A percentile compares a stretch with the other conserved stretches of the same genome.
Conservation (phyloP, 2,797 vertebrate genomes). For the Phoebastria nigripes region DNA sequence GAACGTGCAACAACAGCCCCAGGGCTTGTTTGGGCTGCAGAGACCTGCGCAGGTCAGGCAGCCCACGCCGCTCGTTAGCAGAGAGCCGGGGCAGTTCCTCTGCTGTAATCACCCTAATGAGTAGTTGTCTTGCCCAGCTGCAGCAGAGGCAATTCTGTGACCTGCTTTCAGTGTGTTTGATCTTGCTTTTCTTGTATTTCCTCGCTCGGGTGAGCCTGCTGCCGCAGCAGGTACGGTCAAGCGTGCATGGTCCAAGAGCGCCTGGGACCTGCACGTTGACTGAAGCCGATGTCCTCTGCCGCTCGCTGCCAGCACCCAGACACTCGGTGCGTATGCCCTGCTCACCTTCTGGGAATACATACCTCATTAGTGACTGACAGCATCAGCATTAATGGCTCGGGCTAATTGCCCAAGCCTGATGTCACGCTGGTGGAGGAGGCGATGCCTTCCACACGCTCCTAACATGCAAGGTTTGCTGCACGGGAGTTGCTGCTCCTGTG, state of each 20-base stretch:
- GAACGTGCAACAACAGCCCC: background rate
- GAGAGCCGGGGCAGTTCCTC: background rate
- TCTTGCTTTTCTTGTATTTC: background rate
- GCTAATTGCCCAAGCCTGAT: background rate
- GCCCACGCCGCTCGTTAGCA: background rate
- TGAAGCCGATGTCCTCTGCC: background rate
- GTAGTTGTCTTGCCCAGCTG: background rate
- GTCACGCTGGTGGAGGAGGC: rapidly evolving
- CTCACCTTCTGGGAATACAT: background rate
- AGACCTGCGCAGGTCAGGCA: background rate
- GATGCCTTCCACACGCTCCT: rapidly evolving
- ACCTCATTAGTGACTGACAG: background rate
- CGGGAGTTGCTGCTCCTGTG: background rate
- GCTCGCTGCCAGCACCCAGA: background rate
- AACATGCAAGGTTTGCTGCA: rapidly evolving
- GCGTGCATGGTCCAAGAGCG: rapidly evolving
- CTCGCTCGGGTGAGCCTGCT: rapidly evolving
- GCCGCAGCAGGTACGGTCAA: background rate
- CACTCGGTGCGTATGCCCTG: rapidly evolving
- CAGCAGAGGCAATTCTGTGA: background rate
- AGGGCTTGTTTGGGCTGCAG: background rate
- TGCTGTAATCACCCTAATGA: conserved; percentile 14
- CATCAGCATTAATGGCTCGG: rapidly evolving
- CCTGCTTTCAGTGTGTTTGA: background rate
- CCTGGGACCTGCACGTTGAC: rapidly evolving